Evolutionary conservation across 2,797 vertebrate genomes (phyloP).

Genomic region (Macrochelys suwanniensis): DNA sequence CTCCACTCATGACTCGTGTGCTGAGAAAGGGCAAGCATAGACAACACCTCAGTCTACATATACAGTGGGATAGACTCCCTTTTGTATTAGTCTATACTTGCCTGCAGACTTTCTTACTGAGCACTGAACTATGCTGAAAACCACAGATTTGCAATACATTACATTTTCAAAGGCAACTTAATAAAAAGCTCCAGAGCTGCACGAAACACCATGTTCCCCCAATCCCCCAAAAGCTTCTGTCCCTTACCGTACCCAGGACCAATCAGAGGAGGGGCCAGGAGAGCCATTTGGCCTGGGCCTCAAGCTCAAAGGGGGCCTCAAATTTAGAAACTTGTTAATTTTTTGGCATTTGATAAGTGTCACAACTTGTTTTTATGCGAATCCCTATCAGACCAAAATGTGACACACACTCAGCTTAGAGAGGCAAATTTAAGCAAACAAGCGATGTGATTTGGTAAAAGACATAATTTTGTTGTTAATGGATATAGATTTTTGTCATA

Average conservation of each 20-base stretch:
- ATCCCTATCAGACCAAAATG: too few relatives aligned
- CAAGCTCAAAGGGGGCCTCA: too few relatives aligned
- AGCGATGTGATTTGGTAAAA: too few relatives aligned
- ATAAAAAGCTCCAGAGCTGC: constrained; percentile 50
- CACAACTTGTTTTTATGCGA: too few relatives aligned
- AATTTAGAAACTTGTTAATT: too few relatives aligned
- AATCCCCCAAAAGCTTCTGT: constrained; percentile 45
- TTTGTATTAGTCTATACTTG: constrained; percentile 65
- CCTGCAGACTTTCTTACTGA: constrained; percentile 71
- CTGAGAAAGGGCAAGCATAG: constrained; percentile 52
- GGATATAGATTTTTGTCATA: too few relatives aligned
- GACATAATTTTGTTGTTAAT: too few relatives aligned
- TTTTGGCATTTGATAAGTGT: too few relatives aligned
- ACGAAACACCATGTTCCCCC: constrained; percentile 61
- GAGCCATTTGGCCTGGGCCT: too few relatives aligned
- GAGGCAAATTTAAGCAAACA: too few relatives aligned
- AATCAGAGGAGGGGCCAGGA: too few relatives aligned
- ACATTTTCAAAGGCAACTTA: constrained; percentile 60
- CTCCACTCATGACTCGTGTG: constrained; percentile 2
- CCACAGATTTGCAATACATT: constrained; percentile 66
- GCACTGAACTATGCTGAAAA: constrained; percentile 71
- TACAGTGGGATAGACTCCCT: constrained; percentile 27
- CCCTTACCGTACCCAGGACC: constrained; percentile 18
- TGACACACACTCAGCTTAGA: too few relatives aligned
- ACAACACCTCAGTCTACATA: constrained; percentile 42